Conservation (phyloP, 1,140 invertebrate genomes). For the Drosophila subobscura region DNA sequence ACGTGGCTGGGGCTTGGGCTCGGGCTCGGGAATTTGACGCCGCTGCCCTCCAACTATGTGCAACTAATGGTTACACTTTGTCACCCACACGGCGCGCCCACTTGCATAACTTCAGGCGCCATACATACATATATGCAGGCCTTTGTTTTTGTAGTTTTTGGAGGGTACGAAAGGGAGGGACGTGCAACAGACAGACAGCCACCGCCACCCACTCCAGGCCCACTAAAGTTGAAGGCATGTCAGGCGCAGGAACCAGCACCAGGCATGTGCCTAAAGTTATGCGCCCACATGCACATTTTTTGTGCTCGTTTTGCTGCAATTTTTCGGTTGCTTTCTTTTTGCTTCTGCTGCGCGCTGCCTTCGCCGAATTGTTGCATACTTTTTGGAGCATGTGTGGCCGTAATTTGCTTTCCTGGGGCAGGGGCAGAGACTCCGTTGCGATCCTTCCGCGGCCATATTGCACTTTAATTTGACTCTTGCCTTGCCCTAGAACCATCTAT, state of each 20-base stretch:
- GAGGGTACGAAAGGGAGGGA: conserved; percentile 38
- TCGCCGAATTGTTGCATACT: conserved; percentile 71
- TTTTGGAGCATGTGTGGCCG: conserved; percentile 64
- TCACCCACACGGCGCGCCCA: conserved; percentile 36
- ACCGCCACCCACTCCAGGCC: conserved; percentile 31
- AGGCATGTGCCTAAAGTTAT: conserved; percentile 65
- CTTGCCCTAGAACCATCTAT: not conserved
- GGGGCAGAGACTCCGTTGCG: not conserved
- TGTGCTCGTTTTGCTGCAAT: conserved; percentile 6
- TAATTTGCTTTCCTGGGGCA: conserved; percentile 66
- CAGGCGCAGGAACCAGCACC: conserved; percentile 22
- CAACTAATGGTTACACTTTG: conserved; percentile 75
- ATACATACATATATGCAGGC: conserved; percentile 66
- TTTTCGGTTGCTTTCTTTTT: conserved; percentile 6
- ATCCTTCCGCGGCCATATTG: too few relatives aligned
- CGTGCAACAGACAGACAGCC: conserved; percentile 61
- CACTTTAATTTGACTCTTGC: conserved; percentile 31
- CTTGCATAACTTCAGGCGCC: conserved; percentile 60
- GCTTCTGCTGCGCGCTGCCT: not conserved
- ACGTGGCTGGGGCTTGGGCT: conserved; percentile 22
- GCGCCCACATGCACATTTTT: conserved; percentile 38
- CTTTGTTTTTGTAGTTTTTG: conserved; percentile 40
- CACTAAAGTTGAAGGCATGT: conserved; percentile 58
- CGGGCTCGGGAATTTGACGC: conserved; percentile 62
- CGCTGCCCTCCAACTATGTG: conserved; percentile 55